Evolutionary conservation across 2,113 vertebrate species (phyloP).

Genomic region (Penelope pileata): DNA sequence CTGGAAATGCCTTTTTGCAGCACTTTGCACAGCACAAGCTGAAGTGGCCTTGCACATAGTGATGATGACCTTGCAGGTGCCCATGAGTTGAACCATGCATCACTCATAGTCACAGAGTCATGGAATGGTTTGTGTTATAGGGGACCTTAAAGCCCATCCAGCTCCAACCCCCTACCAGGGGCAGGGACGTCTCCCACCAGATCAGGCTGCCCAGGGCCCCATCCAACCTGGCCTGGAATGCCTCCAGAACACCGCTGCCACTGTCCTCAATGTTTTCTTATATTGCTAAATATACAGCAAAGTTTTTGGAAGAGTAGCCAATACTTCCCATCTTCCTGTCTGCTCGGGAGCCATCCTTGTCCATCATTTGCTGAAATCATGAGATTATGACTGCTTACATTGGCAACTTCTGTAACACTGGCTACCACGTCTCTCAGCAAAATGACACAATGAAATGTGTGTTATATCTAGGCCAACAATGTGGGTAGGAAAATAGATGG

Average conservation of each 20-base stretch:
- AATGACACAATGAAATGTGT: not conserved
- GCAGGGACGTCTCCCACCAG: too few relatives aligned
- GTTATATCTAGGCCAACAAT: not conserved
- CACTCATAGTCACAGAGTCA: not conserved
- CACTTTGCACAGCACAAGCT: not conserved
- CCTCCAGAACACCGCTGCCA: not conserved
- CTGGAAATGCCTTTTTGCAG: not conserved
- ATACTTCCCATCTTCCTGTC: not conserved
- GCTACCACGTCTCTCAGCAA: not conserved
- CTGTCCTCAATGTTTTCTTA: not conserved
- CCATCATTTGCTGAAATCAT: not conserved
- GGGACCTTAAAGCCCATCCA: not conserved
- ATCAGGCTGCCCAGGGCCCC: too few relatives aligned
- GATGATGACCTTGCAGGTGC: not conserved
- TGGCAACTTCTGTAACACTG: not conserved
- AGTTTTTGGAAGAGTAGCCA: not conserved
- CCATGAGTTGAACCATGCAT: not conserved
- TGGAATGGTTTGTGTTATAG: not conserved
- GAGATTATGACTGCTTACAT: not conserved
- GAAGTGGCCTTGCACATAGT: rapidly evolving
- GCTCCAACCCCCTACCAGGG: not conserved
- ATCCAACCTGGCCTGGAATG: not conserved
- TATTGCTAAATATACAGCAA: not conserved
- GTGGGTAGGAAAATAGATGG: not conserved
- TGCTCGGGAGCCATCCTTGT: not conserved